A percentile compares a stretch with the other conserved stretches of the same genome.
Evolutionary conservation across 2,113 vertebrate genomes (phyloP).

Genomic region (Notechis scutatus): DNA sequence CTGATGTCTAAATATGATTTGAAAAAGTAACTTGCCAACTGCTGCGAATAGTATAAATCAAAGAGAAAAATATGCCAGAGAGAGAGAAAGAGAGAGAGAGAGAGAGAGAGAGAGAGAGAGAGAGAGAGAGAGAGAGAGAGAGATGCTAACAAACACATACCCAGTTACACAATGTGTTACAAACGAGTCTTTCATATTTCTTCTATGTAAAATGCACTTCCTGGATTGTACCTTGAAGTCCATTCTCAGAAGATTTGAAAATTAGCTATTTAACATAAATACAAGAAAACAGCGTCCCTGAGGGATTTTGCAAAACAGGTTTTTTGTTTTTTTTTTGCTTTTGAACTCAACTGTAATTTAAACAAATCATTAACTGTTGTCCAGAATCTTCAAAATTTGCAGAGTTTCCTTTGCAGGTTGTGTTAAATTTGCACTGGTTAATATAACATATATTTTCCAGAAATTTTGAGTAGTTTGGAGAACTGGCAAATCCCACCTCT

Average conservation of each 20-base stretch:
- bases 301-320: not conserved
- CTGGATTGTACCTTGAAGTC: slow-evolving; percentile 20
- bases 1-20: not conserved
- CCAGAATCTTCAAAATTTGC: not conserved
- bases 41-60: not conserved
- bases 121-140: no score
- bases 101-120: not conserved
- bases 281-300: not conserved
- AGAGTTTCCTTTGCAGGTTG: not conserved
- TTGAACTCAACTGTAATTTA: slow-evolving; percentile 8
- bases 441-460: not conserved
- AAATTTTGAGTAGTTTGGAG: no score
- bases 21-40: not conserved
- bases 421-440: not conserved
- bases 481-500: no score
- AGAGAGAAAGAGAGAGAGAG: no score
- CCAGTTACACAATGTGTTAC: not conserved
- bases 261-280: not conserved
- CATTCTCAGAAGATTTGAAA: slow-evolving; percentile 3
- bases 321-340: not conserved
- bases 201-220: not conserved
- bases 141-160: no score
- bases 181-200: not conserved
- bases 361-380: slow-evolving; percentile 6
- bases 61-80: not conserved